Evolutionary conservation across 2,888 invertebrate genomes (phyloP).

Genomic region (Andrena marginata): DNA sequence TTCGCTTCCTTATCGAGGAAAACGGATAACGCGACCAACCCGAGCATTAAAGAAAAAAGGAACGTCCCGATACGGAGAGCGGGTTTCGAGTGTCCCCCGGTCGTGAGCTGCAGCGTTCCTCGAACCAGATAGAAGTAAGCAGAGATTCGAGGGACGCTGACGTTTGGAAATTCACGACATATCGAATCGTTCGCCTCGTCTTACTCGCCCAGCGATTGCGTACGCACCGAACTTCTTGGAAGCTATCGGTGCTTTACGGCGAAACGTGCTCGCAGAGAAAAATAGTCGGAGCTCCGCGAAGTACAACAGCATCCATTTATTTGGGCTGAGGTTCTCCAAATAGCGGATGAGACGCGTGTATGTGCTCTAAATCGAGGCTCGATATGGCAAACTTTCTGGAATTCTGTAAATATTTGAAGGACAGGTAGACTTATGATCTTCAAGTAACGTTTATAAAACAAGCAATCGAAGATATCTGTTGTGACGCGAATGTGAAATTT

Average conservation of each 20-base stretch:
- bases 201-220: constrained; percentile 31
- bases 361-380: no score
- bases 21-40: constrained; percentile 20
- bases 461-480: no score
- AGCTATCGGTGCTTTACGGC: constrained; percentile 42
- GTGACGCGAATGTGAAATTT: no score
- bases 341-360: no score
- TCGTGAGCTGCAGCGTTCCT: constrained; percentile 5
- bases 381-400: no score
- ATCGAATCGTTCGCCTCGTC: constrained; percentile 52
- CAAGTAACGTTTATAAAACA: no score
- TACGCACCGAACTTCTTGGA: constrained; percentile 53
- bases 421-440: no score
- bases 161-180: constrained; percentile 30
- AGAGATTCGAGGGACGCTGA: constrained; percentile 51
- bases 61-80: background rate
- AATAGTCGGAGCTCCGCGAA: constrained; percentile 51
- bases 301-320: constrained; percentile 7
- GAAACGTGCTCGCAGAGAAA: constrained; percentile 51
- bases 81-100: constrained; percentile 1
- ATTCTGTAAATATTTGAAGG: no score
- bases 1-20: constrained; percentile 33
- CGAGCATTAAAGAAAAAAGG: background rate
- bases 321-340: no score
- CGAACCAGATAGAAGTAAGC: constrained; percentile 37